Conservation (phyloP, 1,140 invertebrate genomes). For the Zaprionus ornatus region DNA sequence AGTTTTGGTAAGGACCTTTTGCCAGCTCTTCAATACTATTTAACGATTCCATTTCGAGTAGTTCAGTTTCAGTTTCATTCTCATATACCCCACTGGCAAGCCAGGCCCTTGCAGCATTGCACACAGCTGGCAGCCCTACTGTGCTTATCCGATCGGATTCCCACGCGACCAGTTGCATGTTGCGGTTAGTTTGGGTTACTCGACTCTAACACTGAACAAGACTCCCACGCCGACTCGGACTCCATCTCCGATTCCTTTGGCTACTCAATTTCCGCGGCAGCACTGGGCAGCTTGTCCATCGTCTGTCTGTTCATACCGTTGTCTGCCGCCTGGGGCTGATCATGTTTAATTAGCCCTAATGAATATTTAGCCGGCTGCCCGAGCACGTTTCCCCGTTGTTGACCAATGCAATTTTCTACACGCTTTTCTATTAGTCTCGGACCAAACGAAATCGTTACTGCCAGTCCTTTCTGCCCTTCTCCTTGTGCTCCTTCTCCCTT, state of each 20-base stretch:
- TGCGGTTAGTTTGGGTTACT: constrained; percentile 20
- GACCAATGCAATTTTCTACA: constrained; percentile 62
- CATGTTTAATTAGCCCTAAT: constrained; percentile 78
- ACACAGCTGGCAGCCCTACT: constrained; percentile 4
- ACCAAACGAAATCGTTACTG: constrained; percentile 24
- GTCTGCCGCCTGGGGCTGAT: constrained; percentile 47
- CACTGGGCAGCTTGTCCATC: not conserved
- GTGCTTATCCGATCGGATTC: constrained; percentile 8
- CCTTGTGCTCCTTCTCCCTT: not conserved
- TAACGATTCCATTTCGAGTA: not conserved
- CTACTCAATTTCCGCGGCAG: not conserved
- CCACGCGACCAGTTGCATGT: constrained; percentile 51
- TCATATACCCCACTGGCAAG: not conserved
- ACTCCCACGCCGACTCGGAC: constrained; percentile 7
- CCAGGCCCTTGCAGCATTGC: not conserved
- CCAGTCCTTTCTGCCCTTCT: not conserved
- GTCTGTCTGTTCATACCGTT: not conserved
- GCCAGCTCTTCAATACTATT: no score
- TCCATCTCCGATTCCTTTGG: not conserved
- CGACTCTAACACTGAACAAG: not conserved
- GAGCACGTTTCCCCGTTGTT: constrained; percentile 39
- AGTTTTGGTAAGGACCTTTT: no score
- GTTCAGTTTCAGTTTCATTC: not conserved
- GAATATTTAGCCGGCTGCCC: constrained; percentile 64
- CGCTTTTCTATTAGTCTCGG: constrained; percentile 66